Conservation (phyloP, 2,113 vertebrate species). For the Ivindomyrus marchei region DNA sequence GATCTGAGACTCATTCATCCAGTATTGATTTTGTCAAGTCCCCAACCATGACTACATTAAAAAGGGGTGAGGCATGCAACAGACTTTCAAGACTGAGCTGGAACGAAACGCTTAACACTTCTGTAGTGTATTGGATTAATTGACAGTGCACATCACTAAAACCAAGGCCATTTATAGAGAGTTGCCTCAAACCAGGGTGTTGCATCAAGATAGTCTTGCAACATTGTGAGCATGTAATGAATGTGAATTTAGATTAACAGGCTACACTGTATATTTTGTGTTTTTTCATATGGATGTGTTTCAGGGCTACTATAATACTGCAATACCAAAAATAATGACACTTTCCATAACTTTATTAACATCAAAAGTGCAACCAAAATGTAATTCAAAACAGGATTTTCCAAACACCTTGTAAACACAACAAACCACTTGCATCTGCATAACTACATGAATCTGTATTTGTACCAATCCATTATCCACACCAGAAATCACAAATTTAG, state of each 20-base stretch:
- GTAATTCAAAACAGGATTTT: not conserved
- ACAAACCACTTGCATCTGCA: not conserved
- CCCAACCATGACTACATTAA: not conserved
- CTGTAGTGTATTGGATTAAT: not conserved
- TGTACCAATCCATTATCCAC: not conserved
- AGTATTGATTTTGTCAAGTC: not conserved
- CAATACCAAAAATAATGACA: not conserved
- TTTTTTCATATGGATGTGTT: not conserved
- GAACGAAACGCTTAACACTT: not conserved
- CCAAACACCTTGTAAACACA: not conserved
- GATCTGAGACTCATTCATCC: not conserved
- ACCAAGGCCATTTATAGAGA: not conserved
- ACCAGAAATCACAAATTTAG: not conserved
- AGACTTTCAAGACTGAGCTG: too few relatives aligned
- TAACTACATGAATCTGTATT: not conserved
- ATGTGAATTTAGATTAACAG: not conserved
- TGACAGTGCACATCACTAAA: slow-evolving; percentile 25
- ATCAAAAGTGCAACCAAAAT: not conserved
- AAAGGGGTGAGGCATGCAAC: not conserved
- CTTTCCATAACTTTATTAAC: not conserved
- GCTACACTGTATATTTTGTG: not conserved
- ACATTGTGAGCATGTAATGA: not conserved
- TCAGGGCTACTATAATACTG: not conserved
- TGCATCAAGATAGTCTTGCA: not conserved
- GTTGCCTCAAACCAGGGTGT: not conserved